phyloP scores from a whole-genome alignment of 2,797 vertebrate genomes.

The Momotus momota region DNA sequence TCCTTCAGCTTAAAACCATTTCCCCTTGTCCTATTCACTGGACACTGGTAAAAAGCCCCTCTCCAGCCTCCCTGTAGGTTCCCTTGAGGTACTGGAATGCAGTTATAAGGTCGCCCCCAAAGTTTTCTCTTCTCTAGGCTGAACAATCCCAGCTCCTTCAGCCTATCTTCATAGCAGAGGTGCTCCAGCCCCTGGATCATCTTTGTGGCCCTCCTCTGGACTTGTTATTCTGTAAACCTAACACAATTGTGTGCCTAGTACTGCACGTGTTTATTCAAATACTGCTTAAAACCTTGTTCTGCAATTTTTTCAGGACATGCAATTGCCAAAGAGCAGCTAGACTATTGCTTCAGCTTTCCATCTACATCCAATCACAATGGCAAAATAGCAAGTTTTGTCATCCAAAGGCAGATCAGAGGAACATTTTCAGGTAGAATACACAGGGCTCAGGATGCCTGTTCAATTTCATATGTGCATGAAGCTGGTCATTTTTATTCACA shows the following conservation, averaged over 20 bases:
- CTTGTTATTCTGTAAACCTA: not conserved
- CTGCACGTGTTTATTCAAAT: not conserved
- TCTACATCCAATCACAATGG: accelerated
- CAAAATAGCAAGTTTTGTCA: not conserved
- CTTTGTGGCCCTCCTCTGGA: no score
- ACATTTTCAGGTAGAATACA: not conserved
- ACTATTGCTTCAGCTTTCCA: not conserved
- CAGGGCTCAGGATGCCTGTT: accelerated
- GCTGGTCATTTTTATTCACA: not conserved
- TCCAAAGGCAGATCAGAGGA: not conserved
- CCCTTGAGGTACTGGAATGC: no score
- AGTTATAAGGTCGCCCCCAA: no score
- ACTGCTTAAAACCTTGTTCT: not conserved
- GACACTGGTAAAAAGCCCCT: no score
- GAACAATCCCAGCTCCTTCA: no score
- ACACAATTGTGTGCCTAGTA: not conserved
- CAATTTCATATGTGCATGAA: not conserved
- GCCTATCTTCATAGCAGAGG: no score
- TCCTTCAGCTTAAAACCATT: no score
- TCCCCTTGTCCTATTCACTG: no score
- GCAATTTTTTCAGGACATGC: not conserved
- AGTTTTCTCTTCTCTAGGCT: no score
- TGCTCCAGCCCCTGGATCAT: no score
- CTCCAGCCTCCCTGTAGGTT: no score
- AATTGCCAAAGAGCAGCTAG: not conserved